Evolutionary conservation across 1,140 invertebrate species (phyloP), one percentile per base, ranked within the genome.

Genomic region (Berghia stephanieae): DNA sequence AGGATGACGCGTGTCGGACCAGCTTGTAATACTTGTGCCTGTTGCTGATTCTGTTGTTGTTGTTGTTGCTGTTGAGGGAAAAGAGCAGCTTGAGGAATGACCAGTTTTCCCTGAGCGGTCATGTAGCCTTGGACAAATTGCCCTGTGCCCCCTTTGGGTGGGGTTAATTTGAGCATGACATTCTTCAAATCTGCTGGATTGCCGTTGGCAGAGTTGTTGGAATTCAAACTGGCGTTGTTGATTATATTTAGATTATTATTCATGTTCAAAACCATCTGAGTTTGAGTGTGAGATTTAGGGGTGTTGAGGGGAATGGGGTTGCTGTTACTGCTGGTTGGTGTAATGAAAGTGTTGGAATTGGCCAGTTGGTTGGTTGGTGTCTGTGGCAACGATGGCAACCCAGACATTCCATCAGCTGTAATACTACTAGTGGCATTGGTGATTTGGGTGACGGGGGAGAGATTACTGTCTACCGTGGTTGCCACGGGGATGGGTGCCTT

Each of bases 401-500:
- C 18, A 18, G 24, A 24, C n/a, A 43, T 21, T 5, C 43, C 10
- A 13, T 24, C 18, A n/a, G n/a, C 3, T 40, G 57, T 67, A 18
- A 76, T 57, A 31, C 38, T 24, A 38, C 44, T 63, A 72, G 76
- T 42, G 40, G 36, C 38, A 46, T 46, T 42, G 60, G 21, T 27
- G 55, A 49, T 46, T 77, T 42, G 18, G 57, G 46, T 40, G 52
- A 52, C 4, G 18, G 42, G 10, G 38, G 49, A 40, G 21, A 46
- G 21, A 55, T 43, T 31, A 57, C 5, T 63, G 6, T 77, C 69
- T 36, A 82, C 67, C 66, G 75, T 79, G 24, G 76, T 68, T 38
- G 80, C 73, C 31, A 79, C 80, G 31, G 83, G 78, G 46, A 86
- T 86, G 18, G 85, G 84, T 21, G 72, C 79, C 67, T 84, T 86